Evolutionary conservation across 53 echinoderm and acorn worm genomes (phyloP), one percentile per base, ranked within the genome.

Genomic region (Hippasteria phrygiana): DNA sequence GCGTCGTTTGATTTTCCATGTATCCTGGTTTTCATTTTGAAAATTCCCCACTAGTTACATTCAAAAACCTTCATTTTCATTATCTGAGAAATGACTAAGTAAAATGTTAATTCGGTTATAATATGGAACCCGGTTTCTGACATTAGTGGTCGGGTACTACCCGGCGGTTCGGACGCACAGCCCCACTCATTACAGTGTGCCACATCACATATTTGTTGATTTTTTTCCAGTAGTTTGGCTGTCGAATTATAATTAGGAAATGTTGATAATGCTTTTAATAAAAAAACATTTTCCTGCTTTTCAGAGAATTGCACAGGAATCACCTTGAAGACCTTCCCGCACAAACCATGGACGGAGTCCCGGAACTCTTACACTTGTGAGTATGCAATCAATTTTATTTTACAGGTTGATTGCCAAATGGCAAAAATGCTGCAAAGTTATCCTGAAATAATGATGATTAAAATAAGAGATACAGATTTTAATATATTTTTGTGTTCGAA

Each of bases 261-360:
- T 74, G n/a, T 18, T 6, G 4, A 33, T 34, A 4, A 29, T 9
- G 2, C 33, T 34, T 12, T 5, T 11, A 70, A 31, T 70, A 33
- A 6, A 33, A 29, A 10, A 33, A 29, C 71, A 20, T 37, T 33
- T 43, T 75, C 85, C 43, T 73, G 17, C 31, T 87, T 67, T 74
- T 1, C 73, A 97, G 97, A 20, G 95, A 97, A 74, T 83, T 97
- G 28, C 97, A 97, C 50, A 81, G 90, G 71, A 97, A 97, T 71
- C 50, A 66, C 9, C 26, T 97, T 38, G 66, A 80, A 0, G 88
- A 88, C 46, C 62, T 95, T 5, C 92, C 82, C 2, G 41, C 75
- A 4, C 83, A 93, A 37, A 72, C 87, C 13, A 90, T 95, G 75
- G 88, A 93, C 51, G 77, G 87, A 37, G 87, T 97, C 7, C 81